Evolutionary conservation across 2,888 invertebrate genomes (phyloP), one percentile per base, ranked within the genome.

Genomic region (Lordiphosa andalusiaca): DNA sequence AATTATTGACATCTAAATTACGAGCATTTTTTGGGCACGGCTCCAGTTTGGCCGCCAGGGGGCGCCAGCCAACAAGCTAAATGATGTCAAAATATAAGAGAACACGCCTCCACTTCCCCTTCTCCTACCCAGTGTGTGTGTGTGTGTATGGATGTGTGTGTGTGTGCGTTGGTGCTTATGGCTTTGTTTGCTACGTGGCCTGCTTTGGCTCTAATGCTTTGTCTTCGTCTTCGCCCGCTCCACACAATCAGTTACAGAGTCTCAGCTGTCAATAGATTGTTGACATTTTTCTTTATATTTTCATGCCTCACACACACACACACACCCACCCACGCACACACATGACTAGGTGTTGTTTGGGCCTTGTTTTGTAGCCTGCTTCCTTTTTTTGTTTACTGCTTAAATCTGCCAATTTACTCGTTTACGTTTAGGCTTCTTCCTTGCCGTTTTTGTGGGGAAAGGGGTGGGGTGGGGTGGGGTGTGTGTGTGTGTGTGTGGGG

Each of bases 181-280:
- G 66, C 76, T 77, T 77, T 77, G 84, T 83, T 77, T 83, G 81
- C 77, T 61, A 80, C 81, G 81, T 77, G 76, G 76, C 84, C 84
- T 80, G 77, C 76, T 83, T 80, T 80, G 50, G 55, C 52, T 57
- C 52, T n/a, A 19, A 30, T 21, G 35, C 52, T 12, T 33, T 37
- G 19, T 36, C 19, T 21, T 23, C 36, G 30, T 41, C 23, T 6
- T 19, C 30, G 9, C 57, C 23, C 23, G 16, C 25, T n/a, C 19
- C 6, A 5, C 3, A 40, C 84, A 83, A 77, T 85, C 85, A 85
- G 85, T 85, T 85, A 77, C 85, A 74, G 36, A 63, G 84, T 84
- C 78, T 85, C 80, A 85, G 85, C 86, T 80, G 85, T 80, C 80
- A 80, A 80, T 80, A 81, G 84, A 80, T 85, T 85, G 85, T 85